These are phyloP conservation scores for Lutraria rhynchaena DNA, from an alignment of 1,140 invertebrate genomes.

Conservation along the genomic window DNA sequence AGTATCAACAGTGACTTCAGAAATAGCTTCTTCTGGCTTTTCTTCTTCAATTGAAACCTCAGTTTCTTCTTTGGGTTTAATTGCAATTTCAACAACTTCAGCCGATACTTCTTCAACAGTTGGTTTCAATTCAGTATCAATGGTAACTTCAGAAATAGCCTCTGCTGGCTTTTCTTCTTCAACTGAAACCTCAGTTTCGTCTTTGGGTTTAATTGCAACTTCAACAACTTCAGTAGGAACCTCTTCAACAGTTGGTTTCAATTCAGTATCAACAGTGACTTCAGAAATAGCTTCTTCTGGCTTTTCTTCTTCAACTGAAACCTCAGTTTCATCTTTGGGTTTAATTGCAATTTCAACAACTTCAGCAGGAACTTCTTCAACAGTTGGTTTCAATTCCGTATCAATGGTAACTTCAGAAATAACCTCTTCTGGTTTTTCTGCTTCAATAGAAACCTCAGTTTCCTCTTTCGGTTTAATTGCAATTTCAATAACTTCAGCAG, in stretches of 20 bases:
- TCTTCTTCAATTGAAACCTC: too few species aligned
- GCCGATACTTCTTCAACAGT: too few species aligned
- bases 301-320: neutral
- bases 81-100: too few species aligned
- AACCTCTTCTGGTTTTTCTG: neutral
- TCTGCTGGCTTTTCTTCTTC: too few species aligned
- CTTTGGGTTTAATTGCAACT: neutral
- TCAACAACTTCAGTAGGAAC: conserved; percentile 35
- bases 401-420: conserved; percentile 39
- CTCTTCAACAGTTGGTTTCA: conserved; percentile 38
- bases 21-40: too few species aligned
- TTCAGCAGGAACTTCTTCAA: neutral
- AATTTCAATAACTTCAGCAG: conserved; percentile 59
- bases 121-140: too few species aligned
- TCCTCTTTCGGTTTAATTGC: conserved; percentile 58
- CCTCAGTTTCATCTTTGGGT: neutral
- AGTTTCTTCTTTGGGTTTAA: too few species aligned
- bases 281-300: conserved; percentile 1
- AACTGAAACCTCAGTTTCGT: neutral
- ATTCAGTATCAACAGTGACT: neutral
- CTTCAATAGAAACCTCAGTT: neutral
- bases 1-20: too few species aligned
- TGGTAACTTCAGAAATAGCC: too few species aligned
- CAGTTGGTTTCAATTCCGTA: neutral
- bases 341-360: neutral